Percentiles rank a stretch among this genome's conserved stretches.
phyloP scores from a whole-genome alignment of 2,797 vertebrate species.

The Tinamus major region DNA sequence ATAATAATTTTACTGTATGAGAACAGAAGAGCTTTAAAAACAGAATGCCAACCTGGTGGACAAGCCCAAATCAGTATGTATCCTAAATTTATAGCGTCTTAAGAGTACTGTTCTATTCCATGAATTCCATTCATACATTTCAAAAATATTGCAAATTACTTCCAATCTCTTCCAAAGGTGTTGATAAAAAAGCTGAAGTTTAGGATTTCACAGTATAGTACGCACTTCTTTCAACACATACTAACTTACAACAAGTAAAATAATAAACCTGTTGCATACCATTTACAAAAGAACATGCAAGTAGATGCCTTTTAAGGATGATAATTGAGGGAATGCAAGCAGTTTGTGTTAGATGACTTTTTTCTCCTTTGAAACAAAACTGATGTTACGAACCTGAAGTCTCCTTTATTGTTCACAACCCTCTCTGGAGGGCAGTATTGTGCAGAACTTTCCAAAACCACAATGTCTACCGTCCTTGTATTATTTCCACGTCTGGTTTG shows the following conservation, averaged over 20 bases:
- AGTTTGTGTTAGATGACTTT: not conserved
- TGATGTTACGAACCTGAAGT: slow-evolving; percentile 88
- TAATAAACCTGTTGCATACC: not conserved
- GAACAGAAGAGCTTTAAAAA: not conserved
- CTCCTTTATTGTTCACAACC: slow-evolving; percentile 95
- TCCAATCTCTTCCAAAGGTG: not conserved
- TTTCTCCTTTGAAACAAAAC: not conserved
- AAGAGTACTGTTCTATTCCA: not conserved
- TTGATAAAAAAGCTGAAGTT: not conserved
- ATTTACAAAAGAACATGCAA: not conserved
- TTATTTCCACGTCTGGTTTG: slow-evolving; percentile 94
- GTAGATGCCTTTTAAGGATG: not conserved
- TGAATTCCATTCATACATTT: not conserved
- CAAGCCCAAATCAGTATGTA: rapidly evolving
- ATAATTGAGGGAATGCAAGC: not conserved
- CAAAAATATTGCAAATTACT: not conserved
- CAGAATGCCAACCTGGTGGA: not conserved
- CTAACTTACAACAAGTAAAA: not conserved
- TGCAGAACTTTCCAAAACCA: slow-evolving; percentile 93
- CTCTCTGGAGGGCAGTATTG: slow-evolving; percentile 93
- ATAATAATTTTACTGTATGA: not conserved
- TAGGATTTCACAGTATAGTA: not conserved
- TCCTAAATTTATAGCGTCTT: not conserved
- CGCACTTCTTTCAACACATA: not conserved
- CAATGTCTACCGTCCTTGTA: slow-evolving; percentile 92